These are phyloP conservation scores for Thecophora atra DNA, from an alignment of 2,888 invertebrate genomes.

Conservation along the genomic window DNA sequence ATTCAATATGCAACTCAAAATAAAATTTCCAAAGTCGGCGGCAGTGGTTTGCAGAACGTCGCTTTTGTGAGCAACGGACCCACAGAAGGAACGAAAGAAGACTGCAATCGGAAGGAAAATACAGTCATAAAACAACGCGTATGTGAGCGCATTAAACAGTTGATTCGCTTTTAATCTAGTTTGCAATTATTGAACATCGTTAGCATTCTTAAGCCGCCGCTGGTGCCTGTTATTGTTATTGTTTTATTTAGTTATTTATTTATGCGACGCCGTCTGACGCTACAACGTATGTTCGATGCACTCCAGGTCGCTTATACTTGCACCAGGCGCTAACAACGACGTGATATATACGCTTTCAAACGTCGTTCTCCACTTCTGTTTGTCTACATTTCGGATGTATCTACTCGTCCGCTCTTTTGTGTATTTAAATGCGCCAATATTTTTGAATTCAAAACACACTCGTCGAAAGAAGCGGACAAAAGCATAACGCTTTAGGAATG, in stretches of 20 bases:
- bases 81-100: not conserved
- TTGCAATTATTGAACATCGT: slow-evolving; percentile 49
- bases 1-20: not conserved
- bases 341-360: too few relatives aligned
- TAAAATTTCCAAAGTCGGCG: slow-evolving; percentile 26
- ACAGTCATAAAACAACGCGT: slow-evolving; percentile 32
- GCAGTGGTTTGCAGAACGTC: slow-evolving; percentile 30
- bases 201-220: slow-evolving; percentile 38
- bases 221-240: slow-evolving; percentile 13
- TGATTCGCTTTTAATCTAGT: slow-evolving; percentile 51
- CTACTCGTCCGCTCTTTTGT: not conserved
- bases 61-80: slow-evolving; percentile 41
- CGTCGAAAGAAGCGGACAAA: too few relatives aligned
- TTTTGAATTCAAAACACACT: slow-evolving; percentile 5
- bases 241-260: slow-evolving; percentile 23
- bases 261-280: not conserved
- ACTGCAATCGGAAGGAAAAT: not conserved
- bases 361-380: not conserved
- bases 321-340: too few relatives aligned
- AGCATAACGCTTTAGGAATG: too few relatives aligned
- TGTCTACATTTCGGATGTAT: not conserved
- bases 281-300: not conserved
- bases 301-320: not conserved
- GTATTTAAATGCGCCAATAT: not conserved
- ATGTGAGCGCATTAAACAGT: slow-evolving; percentile 44